Evolutionary conservation across 2,797 vertebrate genomes (phyloP), one percentile per base, ranked within the genome.

Genomic region (Schizothorax lantsangensis): DNA sequence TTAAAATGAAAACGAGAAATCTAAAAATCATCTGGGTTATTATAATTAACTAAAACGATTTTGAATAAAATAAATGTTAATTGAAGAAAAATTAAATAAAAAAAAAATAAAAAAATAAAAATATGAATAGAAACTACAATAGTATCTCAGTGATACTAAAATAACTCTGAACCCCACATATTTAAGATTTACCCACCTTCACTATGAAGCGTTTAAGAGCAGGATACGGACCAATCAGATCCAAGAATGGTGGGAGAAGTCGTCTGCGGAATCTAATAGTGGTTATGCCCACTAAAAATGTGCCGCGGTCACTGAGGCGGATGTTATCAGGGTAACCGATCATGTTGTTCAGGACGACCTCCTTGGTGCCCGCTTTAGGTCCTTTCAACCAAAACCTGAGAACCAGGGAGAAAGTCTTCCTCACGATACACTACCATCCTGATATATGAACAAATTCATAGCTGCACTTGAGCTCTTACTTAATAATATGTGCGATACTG

Each of bases 251-350:
- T 79, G 94, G 93, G 64, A 80, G 11, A 38, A 93, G 52, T 79
- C 89, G 88, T 57, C 88, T 90, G n/a, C 85, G 86, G 84, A 96
- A 94, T 6, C 91, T 90, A 6, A 93, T 87, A 4, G 95, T 95
- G 0, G 93, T 92, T 84, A 96, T 92, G 86, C 95, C 95, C 49
- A 95, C 93, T 87, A 95, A 91, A 88, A 95, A 94, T 0, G 95
- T 95, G 5, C 92, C 89, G 0, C 57, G 92, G 87, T 93, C 90
- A 69, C 94, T 95, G 4, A 92, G 91, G 49, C 95, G 94, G 74
- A 96, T 95, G 92, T 96, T 96, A 93, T 96, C 95, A 0, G 95
- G 95, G 88, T 96, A 96, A 88, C 95, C 95, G 12, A 95, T 93
- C 92, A 96, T 92, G 91, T 95, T 96, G 91, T 94, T 94, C 86